These are phyloP conservation scores for Thecocarcelia acutangulata DNA, from an alignment of 2,888 invertebrate species.

Conservation along the genomic window DNA sequence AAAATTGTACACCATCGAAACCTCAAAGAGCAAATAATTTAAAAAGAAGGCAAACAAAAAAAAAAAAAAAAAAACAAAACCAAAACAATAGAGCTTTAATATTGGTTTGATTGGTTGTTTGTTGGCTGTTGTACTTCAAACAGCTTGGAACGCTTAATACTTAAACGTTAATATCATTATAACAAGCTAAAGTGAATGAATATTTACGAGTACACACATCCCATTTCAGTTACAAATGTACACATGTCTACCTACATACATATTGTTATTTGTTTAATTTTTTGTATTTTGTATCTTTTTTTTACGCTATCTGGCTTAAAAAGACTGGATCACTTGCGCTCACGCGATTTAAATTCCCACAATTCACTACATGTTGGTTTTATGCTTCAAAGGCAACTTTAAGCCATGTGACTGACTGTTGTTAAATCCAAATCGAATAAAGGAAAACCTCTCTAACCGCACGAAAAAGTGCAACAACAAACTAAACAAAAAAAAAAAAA, in stretches of 20 bases:
- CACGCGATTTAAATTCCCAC: constrained; percentile 65
- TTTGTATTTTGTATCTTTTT: background rate
- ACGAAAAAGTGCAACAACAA: constrained; percentile 28
- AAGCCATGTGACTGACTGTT: constrained; percentile 46
- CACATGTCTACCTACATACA: background rate
- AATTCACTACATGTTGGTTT: constrained; percentile 40
- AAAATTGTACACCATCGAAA: background rate
- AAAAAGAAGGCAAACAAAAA: constrained; percentile 6
- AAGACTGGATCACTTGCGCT: constrained; percentile 60
- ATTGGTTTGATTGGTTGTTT: constrained; percentile 42
- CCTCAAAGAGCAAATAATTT: constrained; percentile 9
- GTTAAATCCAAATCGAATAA: constrained; percentile 53
- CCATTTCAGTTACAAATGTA: too few species aligned
- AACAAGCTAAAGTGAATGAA: constrained; percentile 23
- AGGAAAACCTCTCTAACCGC: constrained; percentile 41
- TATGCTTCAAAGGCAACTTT: constrained; percentile 27
- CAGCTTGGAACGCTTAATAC: constrained; percentile 22
- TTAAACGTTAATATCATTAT: constrained; percentile 41
- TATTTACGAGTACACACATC: too few species aligned
- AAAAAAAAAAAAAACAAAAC: too few species aligned
- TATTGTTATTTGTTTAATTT: background rate
- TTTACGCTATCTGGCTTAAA: constrained; percentile 42
- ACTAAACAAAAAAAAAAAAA: constrained; percentile 2
- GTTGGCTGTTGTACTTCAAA: constrained; percentile 25
- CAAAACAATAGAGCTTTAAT: constrained; percentile 49